Evolutionary conservation across 2,113 vertebrate genomes (phyloP).

Genomic region (Dasyurus viverrinus): DNA sequence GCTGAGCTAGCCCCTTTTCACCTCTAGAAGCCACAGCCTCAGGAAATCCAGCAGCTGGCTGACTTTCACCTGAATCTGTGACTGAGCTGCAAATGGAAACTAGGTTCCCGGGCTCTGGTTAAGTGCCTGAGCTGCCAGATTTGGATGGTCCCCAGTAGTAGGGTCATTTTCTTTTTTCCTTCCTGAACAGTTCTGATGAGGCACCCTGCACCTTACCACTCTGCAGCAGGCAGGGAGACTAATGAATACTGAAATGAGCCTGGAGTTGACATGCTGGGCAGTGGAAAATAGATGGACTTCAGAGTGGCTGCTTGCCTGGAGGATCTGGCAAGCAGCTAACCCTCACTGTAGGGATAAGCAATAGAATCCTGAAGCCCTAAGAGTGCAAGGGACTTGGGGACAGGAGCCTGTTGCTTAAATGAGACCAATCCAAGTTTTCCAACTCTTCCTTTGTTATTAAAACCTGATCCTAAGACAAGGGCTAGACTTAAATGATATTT

Average conservation of each 20-base stretch:
- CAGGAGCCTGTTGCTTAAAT: constrained; percentile 63
- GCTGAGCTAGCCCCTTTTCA: neutral
- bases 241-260: constrained; percentile 49
- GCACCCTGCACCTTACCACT: constrained; percentile 58
- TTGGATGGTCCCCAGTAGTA: neutral
- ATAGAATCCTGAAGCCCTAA: neutral
- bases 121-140: constrained; percentile 20
- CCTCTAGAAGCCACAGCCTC: neutral
- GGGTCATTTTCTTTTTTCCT: constrained; percentile 43
- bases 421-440: constrained; percentile 62
- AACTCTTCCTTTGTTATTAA: constrained; percentile 65
- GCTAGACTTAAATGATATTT: constrained; percentile 34
- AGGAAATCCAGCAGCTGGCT: neutral
- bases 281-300: constrained; percentile 60
- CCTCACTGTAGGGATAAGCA: constrained; percentile 30
- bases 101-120: constrained; percentile 29
- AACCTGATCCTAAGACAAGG: constrained; percentile 29
- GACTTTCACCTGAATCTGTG: constrained; percentile 17
- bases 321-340: neutral
- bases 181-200: constrained; percentile 39
- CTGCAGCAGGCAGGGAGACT: neutral
- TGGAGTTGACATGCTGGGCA: constrained; percentile 19
- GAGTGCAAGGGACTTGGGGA: constrained; percentile 35
- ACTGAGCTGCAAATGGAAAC: constrained; percentile 35
- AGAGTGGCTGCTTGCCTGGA: constrained; percentile 8